Percentiles rank a stretch among this genome's conserved stretches.
Evolutionary conservation across 2,113 vertebrate species (phyloP).

Genomic region (Vombatus ursinus): DNA sequence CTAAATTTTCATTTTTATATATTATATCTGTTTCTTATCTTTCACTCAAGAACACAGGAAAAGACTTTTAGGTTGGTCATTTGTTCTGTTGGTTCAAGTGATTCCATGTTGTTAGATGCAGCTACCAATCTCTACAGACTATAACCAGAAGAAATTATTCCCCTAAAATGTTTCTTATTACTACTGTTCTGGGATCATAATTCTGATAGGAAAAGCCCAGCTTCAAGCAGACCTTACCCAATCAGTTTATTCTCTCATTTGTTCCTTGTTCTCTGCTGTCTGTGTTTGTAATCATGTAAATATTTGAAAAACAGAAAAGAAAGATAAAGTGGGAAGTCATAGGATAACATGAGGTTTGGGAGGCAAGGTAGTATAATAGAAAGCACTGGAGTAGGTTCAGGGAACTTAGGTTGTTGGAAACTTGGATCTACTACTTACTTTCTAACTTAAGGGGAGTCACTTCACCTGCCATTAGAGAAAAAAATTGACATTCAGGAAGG

Average conservation of each 20-base stretch:
- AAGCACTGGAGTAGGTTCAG: background rate
- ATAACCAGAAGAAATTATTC: background rate
- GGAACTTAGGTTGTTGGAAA: background rate
- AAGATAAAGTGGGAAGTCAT: background rate
- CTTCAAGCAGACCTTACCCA: background rate
- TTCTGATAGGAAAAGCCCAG: background rate
- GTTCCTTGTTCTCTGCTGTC: background rate
- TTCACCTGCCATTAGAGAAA: background rate
- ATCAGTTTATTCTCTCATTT: background rate
- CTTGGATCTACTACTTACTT: background rate
- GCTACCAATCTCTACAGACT: background rate
- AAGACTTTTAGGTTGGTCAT: background rate
- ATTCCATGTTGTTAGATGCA: background rate
- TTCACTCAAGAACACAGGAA: background rate
- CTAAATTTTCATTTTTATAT: background rate
- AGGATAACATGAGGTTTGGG: background rate
- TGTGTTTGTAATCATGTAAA: background rate
- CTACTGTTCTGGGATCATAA: background rate
- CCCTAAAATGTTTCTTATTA: background rate
- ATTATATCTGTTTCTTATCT: background rate
- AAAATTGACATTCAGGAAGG: background rate
- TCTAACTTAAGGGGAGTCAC: background rate
- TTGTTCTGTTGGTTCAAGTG: background rate
- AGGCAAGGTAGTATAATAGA: background rate
- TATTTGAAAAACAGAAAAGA: background rate